Percentiles rank a stretch among this genome's conserved stretches.
Evolutionary conservation across 2,888 invertebrate genomes (phyloP).

Genomic region (Papilio elwesi): DNA sequence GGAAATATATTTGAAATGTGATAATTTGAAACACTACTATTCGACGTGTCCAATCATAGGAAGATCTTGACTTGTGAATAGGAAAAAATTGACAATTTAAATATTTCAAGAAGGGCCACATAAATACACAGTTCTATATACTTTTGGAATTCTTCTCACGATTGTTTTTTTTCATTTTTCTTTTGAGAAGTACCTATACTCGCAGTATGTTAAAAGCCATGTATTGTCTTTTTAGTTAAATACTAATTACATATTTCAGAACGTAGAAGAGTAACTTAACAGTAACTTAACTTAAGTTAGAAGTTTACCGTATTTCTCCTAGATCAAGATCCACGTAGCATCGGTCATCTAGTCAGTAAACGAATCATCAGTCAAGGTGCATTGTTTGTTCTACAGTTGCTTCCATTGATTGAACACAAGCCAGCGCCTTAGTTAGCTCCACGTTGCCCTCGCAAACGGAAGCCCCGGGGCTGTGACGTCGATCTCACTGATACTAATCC

Average conservation of each 20-base stretch:
- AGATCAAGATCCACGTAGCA: background rate
- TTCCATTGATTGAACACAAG: conserved; percentile 40
- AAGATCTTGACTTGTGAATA: conserved; percentile 34
- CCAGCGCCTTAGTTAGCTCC: conserved; percentile 42
- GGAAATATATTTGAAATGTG: conserved; percentile 69
- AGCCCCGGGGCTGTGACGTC: conserved; percentile 51
- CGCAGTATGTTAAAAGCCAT: no score
- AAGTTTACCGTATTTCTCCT: no score
- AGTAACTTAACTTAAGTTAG: no score
- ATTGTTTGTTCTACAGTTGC: conserved; percentile 18
- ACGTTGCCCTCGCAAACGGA: conserved; percentile 44
- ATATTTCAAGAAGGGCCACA: background rate
- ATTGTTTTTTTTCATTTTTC: no score
- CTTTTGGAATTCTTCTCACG: background rate
- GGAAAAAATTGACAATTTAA: background rate
- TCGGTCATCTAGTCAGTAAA: conserved; percentile 2
- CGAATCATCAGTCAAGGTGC: conserved; percentile 10
- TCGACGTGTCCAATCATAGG: conserved; percentile 41
- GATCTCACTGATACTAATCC: conserved; percentile 65
- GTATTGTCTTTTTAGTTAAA: no score
- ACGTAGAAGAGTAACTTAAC: no score
- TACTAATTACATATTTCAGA: no score
- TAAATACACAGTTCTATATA: background rate
- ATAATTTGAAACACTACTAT: conserved; percentile 67
- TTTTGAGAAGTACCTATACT: no score